These are phyloP conservation scores for Meda fulgida DNA, from an alignment of 2,797 vertebrate genomes.

Conservation along the genomic window DNA sequence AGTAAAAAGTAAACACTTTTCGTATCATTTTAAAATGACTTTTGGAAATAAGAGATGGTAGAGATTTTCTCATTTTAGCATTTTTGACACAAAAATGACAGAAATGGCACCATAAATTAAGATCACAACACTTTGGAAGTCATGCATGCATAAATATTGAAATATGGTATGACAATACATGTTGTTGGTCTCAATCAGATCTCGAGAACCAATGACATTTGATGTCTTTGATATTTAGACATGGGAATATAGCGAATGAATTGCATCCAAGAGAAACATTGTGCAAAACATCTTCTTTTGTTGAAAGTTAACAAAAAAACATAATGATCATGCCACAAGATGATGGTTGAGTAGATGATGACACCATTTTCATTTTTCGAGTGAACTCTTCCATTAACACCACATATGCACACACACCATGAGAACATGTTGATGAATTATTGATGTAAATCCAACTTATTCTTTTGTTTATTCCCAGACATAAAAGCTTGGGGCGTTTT, in stretches of 20 bases:
- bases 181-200: too few species aligned
- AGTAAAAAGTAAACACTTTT: too few species aligned
- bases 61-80: too few species aligned
- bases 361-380: background rate
- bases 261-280: background rate
- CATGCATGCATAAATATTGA: too few species aligned
- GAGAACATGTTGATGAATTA: constrained; percentile 4
- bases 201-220: background rate
- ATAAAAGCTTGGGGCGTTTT: background rate
- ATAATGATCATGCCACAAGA: background rate
- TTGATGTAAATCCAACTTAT: constrained; percentile 3
- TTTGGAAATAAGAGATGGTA: too few species aligned
- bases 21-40: too few species aligned
- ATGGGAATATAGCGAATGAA: background rate
- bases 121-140: too few species aligned
- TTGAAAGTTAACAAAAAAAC: background rate
- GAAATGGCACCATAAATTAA: too few species aligned
- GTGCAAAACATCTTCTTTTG: background rate
- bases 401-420: background rate
- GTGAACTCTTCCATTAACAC: background rate
- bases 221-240: background rate
- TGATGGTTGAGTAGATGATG: background rate
- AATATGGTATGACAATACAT: too few species aligned
- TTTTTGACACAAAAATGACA: too few species aligned
- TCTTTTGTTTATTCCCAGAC: background rate